Base-by-base conservation (phyloP, 2,113 vertebrate species). In the Pristiophorus japonicus region DNA sequence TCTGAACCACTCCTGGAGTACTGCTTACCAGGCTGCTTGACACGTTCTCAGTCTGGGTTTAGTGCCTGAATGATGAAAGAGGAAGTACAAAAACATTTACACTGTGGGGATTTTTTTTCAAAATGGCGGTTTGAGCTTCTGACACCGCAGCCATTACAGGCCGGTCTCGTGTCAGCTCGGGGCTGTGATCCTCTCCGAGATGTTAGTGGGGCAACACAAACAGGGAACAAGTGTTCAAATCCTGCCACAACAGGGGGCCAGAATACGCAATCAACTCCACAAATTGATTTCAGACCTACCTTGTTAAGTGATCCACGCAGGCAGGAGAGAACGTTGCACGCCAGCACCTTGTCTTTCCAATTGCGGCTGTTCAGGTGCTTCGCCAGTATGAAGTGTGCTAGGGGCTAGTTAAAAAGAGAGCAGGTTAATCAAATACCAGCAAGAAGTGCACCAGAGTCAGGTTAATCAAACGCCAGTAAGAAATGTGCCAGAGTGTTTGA, bases 341-440 rank as follows among this genome's bases (percentile, higher is more conserved):
- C 97, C 95, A 97, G 45, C 51, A 96, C 95, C 67, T 97, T 95
- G 59, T 97, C 97, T 95, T 92, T 97, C 97, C 97, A 98, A 4
- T 97, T 97, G 75, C 38, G 16, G n/a, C 97, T 97, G 55, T 97
- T 98, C 85, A 98, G 95, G 95, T 97, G 96, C 73, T 97, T 97
- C n/a, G 97, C 97, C 96, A 98, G 96, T 95, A 98, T 96, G 66
- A 96, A 97, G n/a, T 97, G 96, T 96, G 98, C 97, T 96, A 98
- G 95, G 94, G 96, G 97, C 98, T 98, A 96, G 27, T 63, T 63
- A 63, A 92, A 92, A 4, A 92, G 55, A 92, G 88, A 92, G 88
- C 24, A 55, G 22, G 30, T 38, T 62, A n/a, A 59, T 8, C 30
- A 91, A 91, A 91, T 59, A 91, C 51, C 34, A 81, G 18, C 78